These are phyloP conservation scores for Falcunculus frontatus DNA, from an alignment of 2,113 vertebrate species.

Conservation along the genomic window DNA sequence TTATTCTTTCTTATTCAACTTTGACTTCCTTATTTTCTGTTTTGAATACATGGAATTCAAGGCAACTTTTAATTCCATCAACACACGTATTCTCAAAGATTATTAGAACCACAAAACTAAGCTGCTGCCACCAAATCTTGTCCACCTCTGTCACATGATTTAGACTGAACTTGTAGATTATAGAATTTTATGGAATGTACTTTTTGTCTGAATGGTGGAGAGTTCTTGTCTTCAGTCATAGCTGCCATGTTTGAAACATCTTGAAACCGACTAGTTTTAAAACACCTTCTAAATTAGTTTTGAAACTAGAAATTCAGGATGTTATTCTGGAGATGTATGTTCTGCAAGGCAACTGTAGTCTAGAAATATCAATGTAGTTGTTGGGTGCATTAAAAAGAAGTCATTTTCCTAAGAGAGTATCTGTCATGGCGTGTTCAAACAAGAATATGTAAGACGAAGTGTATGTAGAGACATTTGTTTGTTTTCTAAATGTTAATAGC, in stretches of 20 bases:
- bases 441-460: not conserved
- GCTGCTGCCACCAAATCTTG: not conserved
- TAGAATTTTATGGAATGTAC: not conserved
- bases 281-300: not conserved
- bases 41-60: not conserved
- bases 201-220: not conserved
- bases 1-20: not conserved
- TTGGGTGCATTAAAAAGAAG: not conserved
- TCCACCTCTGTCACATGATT: not conserved
- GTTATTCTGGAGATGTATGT: not conserved
- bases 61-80: not conserved
- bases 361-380: not conserved
- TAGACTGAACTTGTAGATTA: not conserved
- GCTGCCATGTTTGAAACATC: not conserved
- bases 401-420: not conserved
- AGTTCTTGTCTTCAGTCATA: not conserved
- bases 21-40: not conserved
- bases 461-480: not conserved
- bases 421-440: not conserved
- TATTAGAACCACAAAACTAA: not conserved
- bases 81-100: not conserved
- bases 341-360: not conserved
- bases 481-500: not conserved
- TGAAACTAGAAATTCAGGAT: not conserved
- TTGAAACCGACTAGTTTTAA: not conserved